Evolutionary conservation across 1,140 invertebrate species (phyloP).

Genomic region (Tetramorium simillimum): DNA sequence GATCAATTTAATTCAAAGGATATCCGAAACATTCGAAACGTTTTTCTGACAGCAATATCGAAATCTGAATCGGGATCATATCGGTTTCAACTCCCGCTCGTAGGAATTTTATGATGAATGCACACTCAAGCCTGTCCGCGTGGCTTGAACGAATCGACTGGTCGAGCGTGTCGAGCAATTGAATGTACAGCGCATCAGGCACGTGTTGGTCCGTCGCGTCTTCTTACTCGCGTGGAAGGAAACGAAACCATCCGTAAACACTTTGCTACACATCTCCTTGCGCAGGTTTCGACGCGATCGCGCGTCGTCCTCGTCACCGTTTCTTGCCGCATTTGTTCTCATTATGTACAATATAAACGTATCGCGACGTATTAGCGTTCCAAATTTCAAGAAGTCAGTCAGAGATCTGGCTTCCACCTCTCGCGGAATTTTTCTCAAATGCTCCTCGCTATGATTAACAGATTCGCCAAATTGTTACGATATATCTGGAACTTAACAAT

Average conservation of each 20-base stretch:
- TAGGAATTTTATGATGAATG: slow-evolving; percentile 40
- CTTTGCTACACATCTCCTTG: background rate
- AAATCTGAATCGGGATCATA: slow-evolving; percentile 26
- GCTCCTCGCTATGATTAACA: slow-evolving; percentile 10
- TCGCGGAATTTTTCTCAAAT: background rate
- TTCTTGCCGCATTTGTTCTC: slow-evolving; percentile 7
- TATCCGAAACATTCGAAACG: background rate
- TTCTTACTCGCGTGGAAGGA: slow-evolving; percentile 35
- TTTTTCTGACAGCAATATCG: background rate
- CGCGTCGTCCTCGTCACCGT: background rate
- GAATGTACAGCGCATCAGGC: slow-evolving; percentile 66
- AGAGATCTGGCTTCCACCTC: background rate
- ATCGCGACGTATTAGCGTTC: slow-evolving; percentile 24
- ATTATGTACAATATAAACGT: slow-evolving; percentile 42
- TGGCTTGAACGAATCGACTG: slow-evolving; percentile 24
- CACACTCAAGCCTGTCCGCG: slow-evolving; percentile 43
- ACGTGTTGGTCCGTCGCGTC: slow-evolving; percentile 74
- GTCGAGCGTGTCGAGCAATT: slow-evolving; percentile 39
- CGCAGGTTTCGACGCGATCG: background rate
- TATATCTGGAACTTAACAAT: slow-evolving; percentile 19
- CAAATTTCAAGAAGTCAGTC: slow-evolving; percentile 6
- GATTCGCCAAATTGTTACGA: slow-evolving; percentile 16
- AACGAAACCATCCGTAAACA: slow-evolving; percentile 43
- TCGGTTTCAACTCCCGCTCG: slow-evolving; percentile 19
- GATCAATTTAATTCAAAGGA: background rate